Conservation (phyloP, 2,797 vertebrate species). For the Paramormyrops hopkinsi region DNA sequence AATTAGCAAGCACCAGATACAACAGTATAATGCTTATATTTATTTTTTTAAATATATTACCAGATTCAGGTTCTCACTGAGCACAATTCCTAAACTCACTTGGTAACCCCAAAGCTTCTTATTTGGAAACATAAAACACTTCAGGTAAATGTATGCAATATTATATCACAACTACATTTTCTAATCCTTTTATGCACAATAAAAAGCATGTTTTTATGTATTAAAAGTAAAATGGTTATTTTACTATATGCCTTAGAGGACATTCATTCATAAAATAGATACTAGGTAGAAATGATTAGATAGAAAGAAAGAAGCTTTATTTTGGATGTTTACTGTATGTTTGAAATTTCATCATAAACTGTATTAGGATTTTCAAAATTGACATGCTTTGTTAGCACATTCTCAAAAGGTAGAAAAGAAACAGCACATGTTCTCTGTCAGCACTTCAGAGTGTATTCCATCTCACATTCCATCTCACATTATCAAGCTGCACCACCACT, state of each 20-base stretch:
- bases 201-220: neutral
- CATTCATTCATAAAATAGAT: neutral
- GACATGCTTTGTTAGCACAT: neutral
- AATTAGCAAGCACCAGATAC: neutral
- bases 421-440: neutral
- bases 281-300: neutral
- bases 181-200: neutral
- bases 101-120: neutral
- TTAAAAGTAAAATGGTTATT: neutral
- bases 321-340: neutral
- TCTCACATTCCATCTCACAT: neutral
- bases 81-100: neutral
- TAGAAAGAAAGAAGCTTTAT: neutral
- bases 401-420: neutral
- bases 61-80: neutral
- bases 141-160: neutral
- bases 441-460: neutral
- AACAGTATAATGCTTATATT: neutral
- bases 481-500: neutral
- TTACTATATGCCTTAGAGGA: neutral
- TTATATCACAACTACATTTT: neutral
- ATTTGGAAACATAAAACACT: neutral
- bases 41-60: neutral
- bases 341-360: neutral
- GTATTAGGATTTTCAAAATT: neutral